phyloP scores from a whole-genome alignment of 2,888 invertebrate genomes.

The Epirrhoe tristata region DNA sequence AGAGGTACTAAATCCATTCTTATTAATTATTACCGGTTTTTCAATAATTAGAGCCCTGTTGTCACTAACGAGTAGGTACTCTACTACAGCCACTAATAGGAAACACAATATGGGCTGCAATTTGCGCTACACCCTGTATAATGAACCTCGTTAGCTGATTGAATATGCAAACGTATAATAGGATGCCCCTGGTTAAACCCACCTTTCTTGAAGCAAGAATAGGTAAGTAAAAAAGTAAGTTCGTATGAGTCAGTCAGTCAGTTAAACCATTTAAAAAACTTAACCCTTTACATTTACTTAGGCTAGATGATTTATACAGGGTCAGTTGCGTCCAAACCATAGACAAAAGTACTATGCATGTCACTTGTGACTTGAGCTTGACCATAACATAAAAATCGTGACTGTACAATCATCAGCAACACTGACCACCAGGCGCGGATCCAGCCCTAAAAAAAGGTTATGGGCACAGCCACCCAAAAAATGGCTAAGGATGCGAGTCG shows the following conservation, averaged over 20 bases:
- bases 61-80: conserved; percentile 13
- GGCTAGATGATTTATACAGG: too few species aligned
- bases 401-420: conserved; percentile 52
- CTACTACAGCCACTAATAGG: conserved; percentile 45
- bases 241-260: too few species aligned
- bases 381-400: conserved; percentile 55
- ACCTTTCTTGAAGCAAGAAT: too few species aligned
- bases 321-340: too few species aligned
- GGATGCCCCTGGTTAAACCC: conserved; percentile 4
- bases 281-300: too few species aligned
- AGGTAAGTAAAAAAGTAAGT: too few species aligned
- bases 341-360: neutral
- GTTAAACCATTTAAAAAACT: too few species aligned
- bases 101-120: conserved; percentile 51
- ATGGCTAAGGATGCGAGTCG: too few species aligned
- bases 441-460: too few species aligned
- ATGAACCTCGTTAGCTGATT: conserved; percentile 49
- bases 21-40: neutral
- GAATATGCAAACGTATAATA: conserved; percentile 38
- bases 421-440: too few species aligned
- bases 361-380: too few species aligned
- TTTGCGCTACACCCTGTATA: conserved; percentile 47
- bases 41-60: conserved; percentile 6
- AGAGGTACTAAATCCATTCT: neutral
- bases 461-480: too few species aligned